phyloP scores from a whole-genome alignment of 2,113 vertebrate species.

The Rhombomys opimus region DNA sequence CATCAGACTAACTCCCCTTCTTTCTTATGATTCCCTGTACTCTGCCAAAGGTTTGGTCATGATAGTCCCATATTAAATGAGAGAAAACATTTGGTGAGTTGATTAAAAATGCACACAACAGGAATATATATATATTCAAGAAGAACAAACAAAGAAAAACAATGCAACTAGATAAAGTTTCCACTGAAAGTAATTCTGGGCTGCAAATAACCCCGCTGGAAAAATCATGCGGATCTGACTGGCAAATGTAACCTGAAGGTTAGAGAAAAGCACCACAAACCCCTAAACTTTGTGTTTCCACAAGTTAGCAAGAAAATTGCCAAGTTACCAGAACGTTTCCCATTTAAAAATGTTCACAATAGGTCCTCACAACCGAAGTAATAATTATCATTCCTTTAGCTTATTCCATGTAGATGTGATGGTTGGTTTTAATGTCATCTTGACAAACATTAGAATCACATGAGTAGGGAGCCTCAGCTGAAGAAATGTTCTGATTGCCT shows the following conservation, averaged over 20 bases:
- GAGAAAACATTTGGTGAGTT: background rate
- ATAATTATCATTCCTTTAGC: background rate
- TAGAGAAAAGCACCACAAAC: background rate
- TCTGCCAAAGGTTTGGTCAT: too few relatives aligned
- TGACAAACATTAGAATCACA: background rate
- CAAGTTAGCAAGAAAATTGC: background rate
- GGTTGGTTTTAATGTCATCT: background rate
- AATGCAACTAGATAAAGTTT: background rate
- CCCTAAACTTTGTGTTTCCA: background rate
- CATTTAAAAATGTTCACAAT: background rate
- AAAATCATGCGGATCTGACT: conserved; percentile 22
- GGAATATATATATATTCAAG: background rate
- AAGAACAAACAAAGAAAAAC: background rate
- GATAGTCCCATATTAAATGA: conserved; percentile 3
- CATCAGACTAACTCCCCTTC: too few relatives aligned
- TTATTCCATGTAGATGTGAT: background rate
- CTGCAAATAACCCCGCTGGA: conserved; percentile 41
- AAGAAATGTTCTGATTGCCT: background rate
- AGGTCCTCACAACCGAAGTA: background rate
- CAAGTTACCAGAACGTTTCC: background rate
- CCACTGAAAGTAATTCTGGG: background rate
- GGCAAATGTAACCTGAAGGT: background rate
- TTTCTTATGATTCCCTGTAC: too few relatives aligned
- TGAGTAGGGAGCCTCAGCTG: background rate
- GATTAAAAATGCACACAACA: background rate